A percentile compares a stretch with the other conserved stretches of the same genome.
Conservation (phyloP, 2,797 vertebrate species). For the Sebastes variabilis region DNA sequence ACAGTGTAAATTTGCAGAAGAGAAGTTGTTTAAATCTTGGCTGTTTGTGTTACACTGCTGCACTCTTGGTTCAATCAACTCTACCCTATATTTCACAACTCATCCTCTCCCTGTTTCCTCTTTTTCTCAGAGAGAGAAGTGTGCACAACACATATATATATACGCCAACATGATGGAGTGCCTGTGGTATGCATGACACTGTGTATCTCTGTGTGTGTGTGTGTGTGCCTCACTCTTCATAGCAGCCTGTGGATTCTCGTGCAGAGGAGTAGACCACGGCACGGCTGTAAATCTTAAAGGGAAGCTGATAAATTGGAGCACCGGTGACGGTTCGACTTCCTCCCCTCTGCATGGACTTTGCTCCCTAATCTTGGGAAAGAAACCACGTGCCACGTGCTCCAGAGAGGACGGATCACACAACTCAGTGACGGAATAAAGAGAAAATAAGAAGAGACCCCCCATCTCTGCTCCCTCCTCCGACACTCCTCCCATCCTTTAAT, state of each 20-base stretch:
- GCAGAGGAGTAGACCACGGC: constrained; percentile 37
- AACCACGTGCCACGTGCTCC: constrained; percentile 40
- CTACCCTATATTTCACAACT: constrained; percentile 59
- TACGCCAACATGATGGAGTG: constrained; percentile 7
- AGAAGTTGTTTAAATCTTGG: constrained; percentile 28
- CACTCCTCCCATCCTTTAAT: constrained; percentile 54
- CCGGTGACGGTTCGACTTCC: constrained; percentile 68
- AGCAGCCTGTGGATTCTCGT: constrained; percentile 43
- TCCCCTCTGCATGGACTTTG: constrained; percentile 47
- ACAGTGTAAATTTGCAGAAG: constrained; percentile 25
- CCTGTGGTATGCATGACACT: constrained; percentile 23
- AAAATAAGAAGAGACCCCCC: constrained; percentile 3
- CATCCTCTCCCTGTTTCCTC: constrained; percentile 40
- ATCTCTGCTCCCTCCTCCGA: background rate
- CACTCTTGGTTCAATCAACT: constrained; percentile 34
- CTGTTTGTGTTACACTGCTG: constrained; percentile 33
- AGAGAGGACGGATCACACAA: constrained; percentile 6
- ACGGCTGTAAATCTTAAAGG: constrained; percentile 51
- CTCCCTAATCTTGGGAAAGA: constrained; percentile 63
- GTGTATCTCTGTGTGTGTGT: background rate
- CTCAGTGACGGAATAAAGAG: constrained; percentile 29
- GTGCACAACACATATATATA: background rate
- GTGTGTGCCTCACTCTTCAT: background rate
- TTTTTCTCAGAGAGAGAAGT: constrained; percentile 39
- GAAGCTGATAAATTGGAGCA: constrained; percentile 64